A percentile compares a stretch with the other conserved stretches of the same genome.
phyloP scores from a whole-genome alignment of 2,113 vertebrate species.

The Coptodon rendalli region DNA sequence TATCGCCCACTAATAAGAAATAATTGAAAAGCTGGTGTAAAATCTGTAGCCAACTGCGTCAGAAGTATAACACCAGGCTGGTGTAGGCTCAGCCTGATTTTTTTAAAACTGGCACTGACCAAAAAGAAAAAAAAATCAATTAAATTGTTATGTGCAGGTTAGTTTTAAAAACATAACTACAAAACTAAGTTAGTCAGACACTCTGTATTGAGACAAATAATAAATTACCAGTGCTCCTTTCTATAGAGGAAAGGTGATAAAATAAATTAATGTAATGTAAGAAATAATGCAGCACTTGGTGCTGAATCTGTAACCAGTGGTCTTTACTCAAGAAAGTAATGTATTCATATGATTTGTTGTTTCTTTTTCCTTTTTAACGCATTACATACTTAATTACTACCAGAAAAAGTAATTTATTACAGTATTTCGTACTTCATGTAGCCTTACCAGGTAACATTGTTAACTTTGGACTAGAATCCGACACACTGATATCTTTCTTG shows the following conservation, averaged over 20 bases:
- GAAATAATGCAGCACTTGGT: background rate
- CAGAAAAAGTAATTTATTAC: background rate
- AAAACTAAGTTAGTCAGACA: background rate
- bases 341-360: background rate
- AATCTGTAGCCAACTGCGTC: background rate
- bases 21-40: slow-evolving; percentile 1
- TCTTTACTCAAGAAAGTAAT: background rate
- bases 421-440: background rate
- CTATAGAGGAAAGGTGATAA: background rate
- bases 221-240: background rate
- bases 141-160: background rate
- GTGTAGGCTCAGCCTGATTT: background rate
- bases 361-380: background rate
- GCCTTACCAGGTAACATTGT: background rate
- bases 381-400: background rate
- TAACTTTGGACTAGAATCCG: background rate
- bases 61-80: background rate
- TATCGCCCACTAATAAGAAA: slow-evolving; percentile 6
- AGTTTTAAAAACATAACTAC: background rate
- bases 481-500: background rate
- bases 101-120: background rate
- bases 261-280: background rate
- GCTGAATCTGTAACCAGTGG: background rate
- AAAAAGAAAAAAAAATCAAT: background rate
- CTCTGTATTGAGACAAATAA: background rate